Conservation (phyloP, 1,140 invertebrate species). For the Watersipora subatra region DNA sequence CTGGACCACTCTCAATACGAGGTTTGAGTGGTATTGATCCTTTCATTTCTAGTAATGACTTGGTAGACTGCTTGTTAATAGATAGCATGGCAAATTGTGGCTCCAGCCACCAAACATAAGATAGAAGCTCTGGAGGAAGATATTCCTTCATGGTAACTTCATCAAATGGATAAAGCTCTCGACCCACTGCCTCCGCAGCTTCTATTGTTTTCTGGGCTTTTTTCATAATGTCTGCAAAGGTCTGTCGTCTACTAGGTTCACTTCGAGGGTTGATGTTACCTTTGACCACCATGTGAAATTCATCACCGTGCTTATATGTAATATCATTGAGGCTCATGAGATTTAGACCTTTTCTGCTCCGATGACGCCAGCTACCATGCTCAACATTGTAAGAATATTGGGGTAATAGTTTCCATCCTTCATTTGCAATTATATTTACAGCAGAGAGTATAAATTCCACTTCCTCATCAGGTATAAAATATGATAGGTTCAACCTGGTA, state of each 20-base stretch:
- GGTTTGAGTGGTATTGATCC: not conserved
- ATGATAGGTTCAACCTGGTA: conserved; percentile 64
- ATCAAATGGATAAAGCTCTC: not conserved
- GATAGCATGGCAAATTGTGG: not conserved
- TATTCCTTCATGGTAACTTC: not conserved
- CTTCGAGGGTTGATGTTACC: not conserved
- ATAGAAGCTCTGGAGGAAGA: not conserved
- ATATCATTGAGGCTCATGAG: not conserved
- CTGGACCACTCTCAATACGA: not conserved
- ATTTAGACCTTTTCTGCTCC: not conserved
- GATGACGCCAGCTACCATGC: not conserved
- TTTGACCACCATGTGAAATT: not conserved
- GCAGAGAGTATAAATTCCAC: conserved; percentile 63
- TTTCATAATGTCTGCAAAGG: not conserved
- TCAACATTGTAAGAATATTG: conserved; percentile 20
- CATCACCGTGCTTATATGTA: not conserved
- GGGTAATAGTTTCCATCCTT: conserved; percentile 73
- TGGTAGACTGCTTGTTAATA: not conserved
- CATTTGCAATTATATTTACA: conserved; percentile 66
- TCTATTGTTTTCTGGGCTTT: not conserved
- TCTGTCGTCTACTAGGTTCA: not conserved
- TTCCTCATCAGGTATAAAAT: conserved; percentile 62
- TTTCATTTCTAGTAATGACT: not conserved
- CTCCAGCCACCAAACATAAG: not conserved
- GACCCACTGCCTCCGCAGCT: not conserved